Conservation (phyloP, 2,888 invertebrate genomes). For the Pogonocherus hispidulus region DNA sequence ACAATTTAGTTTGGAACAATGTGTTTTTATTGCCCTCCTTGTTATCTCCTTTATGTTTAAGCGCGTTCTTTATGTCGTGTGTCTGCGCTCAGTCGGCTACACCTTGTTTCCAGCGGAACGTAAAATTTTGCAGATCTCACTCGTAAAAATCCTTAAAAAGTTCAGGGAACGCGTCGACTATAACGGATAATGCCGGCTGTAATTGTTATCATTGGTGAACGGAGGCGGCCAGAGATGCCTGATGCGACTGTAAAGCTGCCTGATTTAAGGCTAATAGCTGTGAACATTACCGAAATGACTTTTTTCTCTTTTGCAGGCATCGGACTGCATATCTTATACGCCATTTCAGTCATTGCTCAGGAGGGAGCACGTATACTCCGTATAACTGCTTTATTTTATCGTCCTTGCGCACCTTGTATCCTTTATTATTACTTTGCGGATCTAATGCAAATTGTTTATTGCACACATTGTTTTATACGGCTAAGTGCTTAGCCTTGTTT, state of each 20-base stretch:
- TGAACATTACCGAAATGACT: conserved; percentile 51
- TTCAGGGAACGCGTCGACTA: conserved; percentile 32
- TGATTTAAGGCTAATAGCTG: conserved; percentile 54
- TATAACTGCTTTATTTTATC: conserved; percentile 8
- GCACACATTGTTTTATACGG: background rate
- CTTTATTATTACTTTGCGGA: background rate
- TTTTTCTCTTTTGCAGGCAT: conserved; percentile 43
- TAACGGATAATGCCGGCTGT: conserved; percentile 44
- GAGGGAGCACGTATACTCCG: conserved; percentile 16
- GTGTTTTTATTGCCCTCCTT: conserved; percentile 24
- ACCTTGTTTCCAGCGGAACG: conserved; percentile 19
- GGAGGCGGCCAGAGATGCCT: conserved; percentile 40
- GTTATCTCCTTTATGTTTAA: conserved; percentile 18
- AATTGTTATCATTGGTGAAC: conserved; percentile 49
- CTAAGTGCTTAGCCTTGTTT: background rate
- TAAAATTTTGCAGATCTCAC: conserved; percentile 29
- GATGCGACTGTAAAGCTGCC: conserved; percentile 53
- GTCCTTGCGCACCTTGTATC: background rate
- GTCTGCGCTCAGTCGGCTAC: conserved; percentile 13
- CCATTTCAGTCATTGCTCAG: conserved; percentile 20
- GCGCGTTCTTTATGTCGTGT: conserved; percentile 11
- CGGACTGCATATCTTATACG: conserved; percentile 38
- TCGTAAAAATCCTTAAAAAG: conserved; percentile 32
- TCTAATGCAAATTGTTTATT: background rate
- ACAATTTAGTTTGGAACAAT: conserved; percentile 5